Conservation (phyloP, 2,113 vertebrate species). For the Hippotragus niger region DNA sequence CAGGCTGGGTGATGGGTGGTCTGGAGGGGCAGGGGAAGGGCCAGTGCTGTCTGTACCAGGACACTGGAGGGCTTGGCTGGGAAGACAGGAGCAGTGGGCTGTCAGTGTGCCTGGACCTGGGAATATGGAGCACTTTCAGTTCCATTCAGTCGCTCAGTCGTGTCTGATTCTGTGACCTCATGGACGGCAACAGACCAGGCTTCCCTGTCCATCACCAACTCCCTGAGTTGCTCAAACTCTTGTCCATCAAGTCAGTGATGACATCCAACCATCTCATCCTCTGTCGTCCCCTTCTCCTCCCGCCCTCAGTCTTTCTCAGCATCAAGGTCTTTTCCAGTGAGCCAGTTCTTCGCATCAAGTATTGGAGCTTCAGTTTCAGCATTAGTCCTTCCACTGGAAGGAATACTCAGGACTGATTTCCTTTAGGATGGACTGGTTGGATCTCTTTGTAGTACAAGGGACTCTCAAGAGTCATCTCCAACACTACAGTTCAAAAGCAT, state of each 20-base stretch:
- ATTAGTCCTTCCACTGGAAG: background rate
- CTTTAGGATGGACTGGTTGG: background rate
- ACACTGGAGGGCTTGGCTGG: no score
- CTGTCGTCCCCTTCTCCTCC: background rate
- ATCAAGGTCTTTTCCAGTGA: background rate
- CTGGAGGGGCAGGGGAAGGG: accelerated
- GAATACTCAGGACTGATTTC: background rate
- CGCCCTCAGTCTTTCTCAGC: background rate
- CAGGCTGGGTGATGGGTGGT: accelerated
- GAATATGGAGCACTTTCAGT: accelerated
- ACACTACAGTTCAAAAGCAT: background rate
- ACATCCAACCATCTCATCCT: background rate
- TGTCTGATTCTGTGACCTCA: accelerated
- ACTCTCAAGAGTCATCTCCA: background rate
- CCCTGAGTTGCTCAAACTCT: background rate
- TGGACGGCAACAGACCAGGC: background rate
- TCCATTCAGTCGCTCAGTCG: accelerated
- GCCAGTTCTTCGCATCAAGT: background rate
- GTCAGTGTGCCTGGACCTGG: accelerated
- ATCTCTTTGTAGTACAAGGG: background rate
- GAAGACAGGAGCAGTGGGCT: background rate
- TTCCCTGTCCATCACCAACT: background rate
- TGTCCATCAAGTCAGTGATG: background rate
- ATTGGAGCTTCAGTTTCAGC: background rate
- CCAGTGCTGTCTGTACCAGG: accelerated